Conservation (phyloP, 2,113 vertebrate genomes). For the Nothobranchius kuhntae region DNA sequence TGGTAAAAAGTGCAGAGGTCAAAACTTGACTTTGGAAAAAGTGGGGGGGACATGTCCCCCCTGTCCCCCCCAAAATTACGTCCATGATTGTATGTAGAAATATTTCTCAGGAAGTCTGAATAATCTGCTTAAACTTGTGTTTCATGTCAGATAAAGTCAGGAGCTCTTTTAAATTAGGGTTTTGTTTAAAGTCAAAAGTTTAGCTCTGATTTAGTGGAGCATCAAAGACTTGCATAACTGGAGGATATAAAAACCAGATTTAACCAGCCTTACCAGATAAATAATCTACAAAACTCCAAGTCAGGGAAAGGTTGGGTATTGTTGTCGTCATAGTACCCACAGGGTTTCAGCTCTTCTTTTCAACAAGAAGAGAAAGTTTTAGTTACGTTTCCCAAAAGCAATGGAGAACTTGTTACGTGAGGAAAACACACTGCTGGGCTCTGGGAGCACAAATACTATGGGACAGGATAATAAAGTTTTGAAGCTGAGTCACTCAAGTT, state of each 20-base stretch:
- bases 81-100: neutral
- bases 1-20: no score
- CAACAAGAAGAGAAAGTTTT: neutral
- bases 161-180: slow-evolving; percentile 59
- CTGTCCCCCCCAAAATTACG: no score
- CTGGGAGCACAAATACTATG: no score
- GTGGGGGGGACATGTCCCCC: no score
- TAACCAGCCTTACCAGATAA: neutral
- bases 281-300: neutral
- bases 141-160: slow-evolving; percentile 46
- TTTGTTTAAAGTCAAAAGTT: slow-evolving; percentile 14
- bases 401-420: neutral
- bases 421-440: no score
- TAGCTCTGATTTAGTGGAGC: slow-evolving; percentile 17
- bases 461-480: no score
- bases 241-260: slow-evolving; percentile 22
- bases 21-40: no score
- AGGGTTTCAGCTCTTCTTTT: slow-evolving; percentile 16
- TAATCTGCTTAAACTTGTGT: slow-evolving; percentile 9
- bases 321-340: neutral
- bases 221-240: slow-evolving; percentile 2
- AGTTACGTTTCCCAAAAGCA: slow-evolving; percentile 26
- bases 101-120: slow-evolving; percentile 25
- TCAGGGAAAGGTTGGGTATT: slow-evolving; percentile 8
- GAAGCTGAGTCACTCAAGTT: no score